Conservation (phyloP, 2,797 vertebrate genomes). For the Clarias platycephalus region DNA sequence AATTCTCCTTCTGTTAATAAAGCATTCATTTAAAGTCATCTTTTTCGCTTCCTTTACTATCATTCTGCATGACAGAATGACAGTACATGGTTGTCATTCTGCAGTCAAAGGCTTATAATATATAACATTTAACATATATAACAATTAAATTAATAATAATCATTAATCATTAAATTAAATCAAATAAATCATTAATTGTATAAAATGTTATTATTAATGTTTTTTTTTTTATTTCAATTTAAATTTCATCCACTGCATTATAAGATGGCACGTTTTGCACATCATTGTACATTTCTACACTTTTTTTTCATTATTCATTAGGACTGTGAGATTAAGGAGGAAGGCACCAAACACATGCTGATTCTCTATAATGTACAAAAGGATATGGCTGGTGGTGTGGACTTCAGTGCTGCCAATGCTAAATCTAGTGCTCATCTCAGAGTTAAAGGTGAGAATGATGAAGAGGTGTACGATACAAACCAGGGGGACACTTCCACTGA, state of each 20-base stretch:
- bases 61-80: too few relatives aligned
- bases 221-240: too few relatives aligned
- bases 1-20: background rate
- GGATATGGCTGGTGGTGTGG: slow-evolving; percentile 88
- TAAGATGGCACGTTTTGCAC: background rate
- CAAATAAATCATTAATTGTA: too few relatives aligned
- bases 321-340: slow-evolving; percentile 96
- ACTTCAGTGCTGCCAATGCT: slow-evolving; percentile 93
- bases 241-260: background rate
- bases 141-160: too few relatives aligned
- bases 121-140: too few relatives aligned
- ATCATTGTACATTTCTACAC: background rate
- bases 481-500: background rate
- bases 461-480: slow-evolving; percentile 29
- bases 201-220: background rate
- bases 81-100: background rate
- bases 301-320: slow-evolving; percentile 55
- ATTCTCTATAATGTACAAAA: slow-evolving; percentile 86
- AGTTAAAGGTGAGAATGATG: slow-evolving; percentile 85
- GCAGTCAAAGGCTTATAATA: too few relatives aligned
- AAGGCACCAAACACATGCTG: slow-evolving; percentile 85
- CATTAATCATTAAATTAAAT: too few relatives aligned
- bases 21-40: background rate
- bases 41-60: background rate
- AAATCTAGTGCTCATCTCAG: slow-evolving; percentile 92